A percentile compares a stretch with the other conserved stretches of the same genome.
Evolutionary conservation across 2,888 invertebrate species (phyloP).

Genomic region (Tenthredo notha): DNA sequence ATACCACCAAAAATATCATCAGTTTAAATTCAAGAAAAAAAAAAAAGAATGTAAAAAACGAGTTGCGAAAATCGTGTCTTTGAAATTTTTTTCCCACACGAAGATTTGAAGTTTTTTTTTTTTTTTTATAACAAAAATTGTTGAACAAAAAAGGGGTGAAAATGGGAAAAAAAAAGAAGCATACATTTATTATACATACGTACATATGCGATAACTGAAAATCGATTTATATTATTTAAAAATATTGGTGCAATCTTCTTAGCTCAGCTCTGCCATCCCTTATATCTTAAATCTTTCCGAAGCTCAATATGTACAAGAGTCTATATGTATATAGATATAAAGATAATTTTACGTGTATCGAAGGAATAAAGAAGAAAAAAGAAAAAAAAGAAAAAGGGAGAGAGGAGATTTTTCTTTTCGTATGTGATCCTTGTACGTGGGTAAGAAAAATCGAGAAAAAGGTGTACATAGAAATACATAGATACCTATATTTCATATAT

Average conservation of each 20-base stretch:
- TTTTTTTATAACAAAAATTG: no score
- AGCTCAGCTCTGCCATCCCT: background rate
- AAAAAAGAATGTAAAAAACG: no score
- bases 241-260: conserved; percentile 15
- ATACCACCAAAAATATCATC: background rate
- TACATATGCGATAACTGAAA: background rate
- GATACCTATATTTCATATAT: conserved; percentile 12
- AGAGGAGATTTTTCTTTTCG: background rate
- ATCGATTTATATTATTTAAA: background rate
- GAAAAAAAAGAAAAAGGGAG: background rate
- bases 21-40: background rate
- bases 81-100: no score
- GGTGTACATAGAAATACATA: background rate
- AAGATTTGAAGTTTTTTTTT: no score
- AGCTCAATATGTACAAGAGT: background rate
- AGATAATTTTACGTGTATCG: conserved; percentile 6
- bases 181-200: no score
- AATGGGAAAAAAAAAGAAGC: background rate
- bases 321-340: background rate
- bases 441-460: background rate
- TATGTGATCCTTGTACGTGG: background rate
- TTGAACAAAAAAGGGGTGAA: background rate
- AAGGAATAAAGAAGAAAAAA: background rate
- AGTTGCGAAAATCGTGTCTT: no score
- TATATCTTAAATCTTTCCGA: background rate